These are phyloP conservation scores for Gymnarchus niloticus DNA, from an alignment of 2,113 vertebrate species.

Conservation along the genomic window DNA sequence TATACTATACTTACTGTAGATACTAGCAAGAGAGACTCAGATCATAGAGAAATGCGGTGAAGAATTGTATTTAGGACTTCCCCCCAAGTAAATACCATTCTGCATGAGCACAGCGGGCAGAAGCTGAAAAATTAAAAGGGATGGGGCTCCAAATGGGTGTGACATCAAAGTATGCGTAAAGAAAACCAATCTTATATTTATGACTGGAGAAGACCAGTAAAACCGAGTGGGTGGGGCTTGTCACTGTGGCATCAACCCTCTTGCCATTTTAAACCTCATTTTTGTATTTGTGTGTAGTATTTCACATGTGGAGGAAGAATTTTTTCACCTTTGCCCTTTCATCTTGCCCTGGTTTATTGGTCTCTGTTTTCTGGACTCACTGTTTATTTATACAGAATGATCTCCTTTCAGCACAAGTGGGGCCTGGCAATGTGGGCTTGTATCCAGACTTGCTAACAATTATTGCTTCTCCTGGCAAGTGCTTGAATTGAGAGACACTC, in stretches of 20 bases:
- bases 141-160: too few relatives aligned
- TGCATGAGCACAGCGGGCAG: too few relatives aligned
- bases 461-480: not conserved
- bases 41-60: too few relatives aligned
- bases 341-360: not conserved
- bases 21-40: too few relatives aligned
- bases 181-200: too few relatives aligned
- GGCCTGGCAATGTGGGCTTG: not conserved
- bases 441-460: not conserved
- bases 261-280: not conserved
- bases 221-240: not conserved
- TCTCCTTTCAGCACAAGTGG: not conserved
- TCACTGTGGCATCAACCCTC: not conserved
- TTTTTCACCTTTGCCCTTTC: not conserved
- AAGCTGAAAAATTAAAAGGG: too few relatives aligned
- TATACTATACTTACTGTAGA: too few relatives aligned
- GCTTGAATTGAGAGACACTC: not conserved
- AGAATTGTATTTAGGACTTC: too few relatives aligned
- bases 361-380: not conserved
- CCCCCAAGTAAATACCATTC: too few relatives aligned
- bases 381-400: not conserved
- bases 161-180: too few relatives aligned
- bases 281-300: not conserved
- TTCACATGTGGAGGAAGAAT: too few relatives aligned
- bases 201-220: too few relatives aligned